These are phyloP conservation scores for Ictalurus furcatus DNA, from an alignment of 2,113 vertebrate genomes.

Conservation along the genomic window DNA sequence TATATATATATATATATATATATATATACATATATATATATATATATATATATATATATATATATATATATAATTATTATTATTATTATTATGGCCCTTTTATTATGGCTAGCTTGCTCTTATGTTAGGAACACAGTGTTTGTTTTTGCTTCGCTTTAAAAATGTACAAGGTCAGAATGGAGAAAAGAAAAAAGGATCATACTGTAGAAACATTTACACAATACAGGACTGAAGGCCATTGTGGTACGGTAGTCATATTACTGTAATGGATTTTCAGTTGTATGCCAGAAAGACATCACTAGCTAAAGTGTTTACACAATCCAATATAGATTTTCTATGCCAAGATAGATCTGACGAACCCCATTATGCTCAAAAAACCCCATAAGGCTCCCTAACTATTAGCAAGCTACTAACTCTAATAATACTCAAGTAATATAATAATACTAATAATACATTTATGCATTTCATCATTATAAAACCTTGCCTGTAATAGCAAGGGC, in stretches of 20 bases:
- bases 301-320: no score
- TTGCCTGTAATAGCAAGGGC: neutral
- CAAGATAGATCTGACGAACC: neutral
- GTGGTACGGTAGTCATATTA: neutral
- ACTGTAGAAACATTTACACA: neutral
- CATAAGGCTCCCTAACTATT: neutral
- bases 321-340: neutral
- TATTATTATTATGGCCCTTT: neutral
- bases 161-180: neutral
- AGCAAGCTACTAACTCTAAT: neutral
- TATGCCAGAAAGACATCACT: neutral
- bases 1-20: no score
- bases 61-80: no score
- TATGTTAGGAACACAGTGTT: neutral
- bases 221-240: neutral
- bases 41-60: no score
- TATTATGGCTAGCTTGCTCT: neutral
- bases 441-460: neutral
- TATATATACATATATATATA: no score
- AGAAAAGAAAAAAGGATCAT: neutral
- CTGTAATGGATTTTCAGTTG: neutral
- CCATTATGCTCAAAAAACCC: neutral
- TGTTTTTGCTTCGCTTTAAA: neutral
- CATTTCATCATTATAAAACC: neutral
- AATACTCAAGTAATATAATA: neutral